Conservation (phyloP, 2,113 vertebrate species). For the Phodopus roborovskii region DNA sequence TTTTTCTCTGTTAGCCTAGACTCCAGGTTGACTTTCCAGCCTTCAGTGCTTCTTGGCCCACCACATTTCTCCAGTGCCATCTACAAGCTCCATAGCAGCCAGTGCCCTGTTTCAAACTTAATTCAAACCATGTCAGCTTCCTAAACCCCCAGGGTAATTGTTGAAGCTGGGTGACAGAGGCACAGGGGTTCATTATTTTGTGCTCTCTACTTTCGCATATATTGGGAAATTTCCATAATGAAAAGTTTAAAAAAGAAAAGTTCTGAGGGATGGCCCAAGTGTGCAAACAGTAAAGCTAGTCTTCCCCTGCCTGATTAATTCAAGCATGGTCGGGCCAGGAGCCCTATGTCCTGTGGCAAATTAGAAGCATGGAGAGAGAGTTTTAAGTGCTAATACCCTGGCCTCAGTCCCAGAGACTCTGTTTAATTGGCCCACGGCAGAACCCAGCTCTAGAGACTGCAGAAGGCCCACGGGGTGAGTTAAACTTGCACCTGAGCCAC, state of each 20-base stretch:
- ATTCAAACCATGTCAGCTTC: constrained; percentile 25
- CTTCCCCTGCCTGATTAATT: constrained; percentile 62
- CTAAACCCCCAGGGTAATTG: constrained; percentile 51
- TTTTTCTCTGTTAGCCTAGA: background rate
- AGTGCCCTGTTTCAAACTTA: constrained; percentile 2
- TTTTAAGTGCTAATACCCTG: constrained; percentile 72
- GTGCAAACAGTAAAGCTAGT: background rate
- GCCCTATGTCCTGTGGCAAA: constrained; percentile 49
- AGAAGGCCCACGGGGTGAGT: background rate
- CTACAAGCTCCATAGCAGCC: background rate
- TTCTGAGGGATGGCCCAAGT: background rate
- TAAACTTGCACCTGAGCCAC: background rate
- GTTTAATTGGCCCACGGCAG: constrained; percentile 60
- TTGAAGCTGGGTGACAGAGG: constrained; percentile 33
- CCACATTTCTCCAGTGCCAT: background rate
- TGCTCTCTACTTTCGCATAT: constrained; percentile 48
- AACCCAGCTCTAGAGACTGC: background rate
- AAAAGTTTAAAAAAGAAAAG: constrained; percentile 65
- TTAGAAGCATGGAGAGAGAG: constrained; percentile 57
- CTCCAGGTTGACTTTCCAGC: background rate
- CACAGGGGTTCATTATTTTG: constrained; percentile 65
- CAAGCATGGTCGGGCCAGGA: background rate
- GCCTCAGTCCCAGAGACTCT: constrained; percentile 55
- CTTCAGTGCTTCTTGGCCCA: background rate
- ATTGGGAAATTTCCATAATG: constrained; percentile 67